Conservation (phyloP, 2,888 invertebrate genomes). For the Himalopsyche kuldschensis region DNA sequence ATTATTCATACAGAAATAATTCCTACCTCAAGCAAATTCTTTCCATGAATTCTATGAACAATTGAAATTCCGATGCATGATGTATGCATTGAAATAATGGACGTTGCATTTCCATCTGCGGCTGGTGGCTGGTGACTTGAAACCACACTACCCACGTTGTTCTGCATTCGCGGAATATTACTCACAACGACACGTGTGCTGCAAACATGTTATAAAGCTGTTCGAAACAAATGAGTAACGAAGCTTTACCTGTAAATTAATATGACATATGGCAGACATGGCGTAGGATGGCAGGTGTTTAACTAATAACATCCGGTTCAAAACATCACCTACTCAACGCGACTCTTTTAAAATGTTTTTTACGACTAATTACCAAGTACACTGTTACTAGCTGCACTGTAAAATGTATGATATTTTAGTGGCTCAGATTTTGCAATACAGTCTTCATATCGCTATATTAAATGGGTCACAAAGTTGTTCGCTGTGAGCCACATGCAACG, state of each 20-base stretch:
- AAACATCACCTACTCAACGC: background rate
- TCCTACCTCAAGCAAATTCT: background rate
- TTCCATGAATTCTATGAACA: background rate
- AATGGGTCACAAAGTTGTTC: too few relatives aligned
- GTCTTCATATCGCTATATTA: too few relatives aligned
- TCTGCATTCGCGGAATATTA: background rate
- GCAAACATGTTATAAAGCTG: background rate
- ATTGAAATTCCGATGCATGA: conserved; percentile 10
- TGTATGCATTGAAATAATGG: conserved; percentile 6
- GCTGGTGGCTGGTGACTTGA: background rate
- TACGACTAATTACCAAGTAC: too few relatives aligned
- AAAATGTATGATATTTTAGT: too few relatives aligned
- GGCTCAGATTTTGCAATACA: too few relatives aligned
- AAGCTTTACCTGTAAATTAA: background rate
- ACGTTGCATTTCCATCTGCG: background rate
- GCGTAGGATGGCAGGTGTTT: background rate
- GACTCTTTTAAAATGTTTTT: too few relatives aligned
- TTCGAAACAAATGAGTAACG: background rate
- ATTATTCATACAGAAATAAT: background rate
- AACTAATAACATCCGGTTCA: background rate
- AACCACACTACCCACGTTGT: background rate
- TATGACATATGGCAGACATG: background rate
- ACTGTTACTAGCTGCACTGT: too few relatives aligned
- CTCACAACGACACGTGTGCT: background rate
- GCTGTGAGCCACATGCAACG: too few relatives aligned